Conservation (phyloP, 1,140 invertebrate species). For the Diorhabda elongata region DNA sequence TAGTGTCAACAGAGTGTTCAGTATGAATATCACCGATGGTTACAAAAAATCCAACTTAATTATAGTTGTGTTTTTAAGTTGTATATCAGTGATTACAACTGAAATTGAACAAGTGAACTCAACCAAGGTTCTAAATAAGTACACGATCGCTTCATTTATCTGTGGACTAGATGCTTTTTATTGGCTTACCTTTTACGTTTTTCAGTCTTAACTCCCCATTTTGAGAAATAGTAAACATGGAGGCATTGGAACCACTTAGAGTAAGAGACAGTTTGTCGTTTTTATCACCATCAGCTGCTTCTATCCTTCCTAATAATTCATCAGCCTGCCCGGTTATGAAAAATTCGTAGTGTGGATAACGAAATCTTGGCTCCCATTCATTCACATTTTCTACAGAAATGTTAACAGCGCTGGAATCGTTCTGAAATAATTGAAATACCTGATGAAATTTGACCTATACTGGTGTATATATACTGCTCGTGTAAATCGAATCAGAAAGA, state of each 20-base stretch:
- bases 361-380: slow-evolving; percentile 88
- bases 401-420: slow-evolving; percentile 67
- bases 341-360: slow-evolving; percentile 83
- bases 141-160: no score
- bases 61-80: no score
- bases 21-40: no score
- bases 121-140: no score
- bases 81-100: no score
- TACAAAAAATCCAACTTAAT: no score
- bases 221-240: slow-evolving; percentile 39
- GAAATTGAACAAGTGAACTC: no score
- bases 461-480: neutral
- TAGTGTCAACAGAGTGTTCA: no score
- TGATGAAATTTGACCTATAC: slow-evolving; percentile 13
- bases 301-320: slow-evolving; percentile 61
- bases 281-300: slow-evolving; percentile 75
- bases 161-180: neutral
- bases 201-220: slow-evolving; percentile 39
- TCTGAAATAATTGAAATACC: slow-evolving; percentile 53
- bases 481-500: neutral
- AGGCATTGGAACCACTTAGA: slow-evolving; percentile 66
- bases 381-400: slow-evolving; percentile 84
- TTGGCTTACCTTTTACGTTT: slow-evolving; percentile 21
- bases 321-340: slow-evolving; percentile 55
- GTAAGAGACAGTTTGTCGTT: slow-evolving; percentile 67